These are phyloP conservation scores for Meandrusa payeni DNA, from an alignment of 2,888 invertebrate species.

Conservation along the genomic window DNA sequence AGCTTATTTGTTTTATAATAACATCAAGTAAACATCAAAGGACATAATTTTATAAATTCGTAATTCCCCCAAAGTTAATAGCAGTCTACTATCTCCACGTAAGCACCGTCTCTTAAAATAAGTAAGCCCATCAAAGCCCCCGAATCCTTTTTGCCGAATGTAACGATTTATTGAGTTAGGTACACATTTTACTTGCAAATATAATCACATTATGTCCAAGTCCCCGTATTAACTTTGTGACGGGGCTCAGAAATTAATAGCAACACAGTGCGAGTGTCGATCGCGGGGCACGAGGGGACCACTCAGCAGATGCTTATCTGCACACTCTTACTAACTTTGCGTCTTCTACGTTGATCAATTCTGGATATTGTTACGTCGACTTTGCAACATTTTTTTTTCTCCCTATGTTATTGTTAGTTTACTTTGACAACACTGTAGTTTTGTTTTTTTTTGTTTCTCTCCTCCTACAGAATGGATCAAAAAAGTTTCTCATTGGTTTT, in stretches of 20 bases:
- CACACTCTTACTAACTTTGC: slow-evolving; percentile 50
- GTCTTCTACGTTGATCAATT: slow-evolving; percentile 23
- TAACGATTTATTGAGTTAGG: slow-evolving; percentile 49
- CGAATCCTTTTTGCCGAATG: slow-evolving; percentile 44
- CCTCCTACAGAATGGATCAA: too few relatives aligned
- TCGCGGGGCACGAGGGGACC: slow-evolving; percentile 72
- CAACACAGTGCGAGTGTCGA: slow-evolving; percentile 63
- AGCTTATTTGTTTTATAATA: too few relatives aligned
- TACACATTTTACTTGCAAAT: slow-evolving; percentile 74
- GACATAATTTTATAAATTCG: background rate
- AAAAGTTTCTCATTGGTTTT: too few relatives aligned
- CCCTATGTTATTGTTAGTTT: slow-evolving; percentile 15
- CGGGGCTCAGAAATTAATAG: slow-evolving; percentile 76
- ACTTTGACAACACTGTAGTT: too few relatives aligned
- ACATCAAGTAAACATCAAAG: too few relatives aligned
- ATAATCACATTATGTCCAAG: slow-evolving; percentile 75
- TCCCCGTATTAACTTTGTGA: slow-evolving; percentile 59
- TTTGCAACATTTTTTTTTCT: slow-evolving; percentile 22
- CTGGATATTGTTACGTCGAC: slow-evolving; percentile 25
- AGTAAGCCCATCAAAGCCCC: slow-evolving; percentile 40
- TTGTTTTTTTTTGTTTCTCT: too few relatives aligned
- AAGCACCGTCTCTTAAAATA: slow-evolving; percentile 14
- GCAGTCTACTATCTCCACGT: slow-evolving; percentile 7
- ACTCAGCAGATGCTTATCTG: slow-evolving; percentile 79
- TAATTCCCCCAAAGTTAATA: slow-evolving; percentile 10